A percentile compares a stretch with the other conserved stretches of the same genome.
phyloP scores from a whole-genome alignment of 2,113 vertebrate species.

The Pelobates fuscus region DNA sequence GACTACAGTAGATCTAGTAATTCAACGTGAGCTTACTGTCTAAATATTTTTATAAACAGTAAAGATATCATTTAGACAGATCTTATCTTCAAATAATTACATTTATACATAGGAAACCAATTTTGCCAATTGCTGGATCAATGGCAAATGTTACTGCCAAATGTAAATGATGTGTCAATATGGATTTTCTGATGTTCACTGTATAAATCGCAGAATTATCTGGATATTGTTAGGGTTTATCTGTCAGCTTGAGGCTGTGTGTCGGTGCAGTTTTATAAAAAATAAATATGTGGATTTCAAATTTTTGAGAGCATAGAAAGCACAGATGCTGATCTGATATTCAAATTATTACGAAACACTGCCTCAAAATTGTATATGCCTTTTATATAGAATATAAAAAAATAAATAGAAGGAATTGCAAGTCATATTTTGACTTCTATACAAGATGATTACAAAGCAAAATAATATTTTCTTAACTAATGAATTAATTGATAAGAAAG shows the following conservation, averaged over 20 bases:
- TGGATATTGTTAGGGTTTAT: slow-evolving; percentile 66
- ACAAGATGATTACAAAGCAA: slow-evolving; percentile 70
- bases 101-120: slow-evolving; percentile 81
- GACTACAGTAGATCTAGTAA: slow-evolving; percentile 96
- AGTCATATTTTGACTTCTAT: slow-evolving; percentile 69
- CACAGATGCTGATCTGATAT: slow-evolving; percentile 79
- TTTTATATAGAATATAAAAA: slow-evolving; percentile 76
- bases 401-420: slow-evolving; percentile 66
- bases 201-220: slow-evolving; percentile 63
- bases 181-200: slow-evolving; percentile 62
- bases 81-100: slow-evolving; percentile 68
- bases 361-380: slow-evolving; percentile 88
- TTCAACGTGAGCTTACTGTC: slow-evolving; percentile 97
- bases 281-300: slow-evolving; percentile 70
- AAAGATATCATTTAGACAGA: slow-evolving; percentile 75
- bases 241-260: slow-evolving; percentile 83
- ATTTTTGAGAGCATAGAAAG: slow-evolving; percentile 78
- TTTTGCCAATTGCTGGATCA: slow-evolving; percentile 99
- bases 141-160: slow-evolving; percentile 98
- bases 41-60: slow-evolving; percentile 87
- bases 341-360: slow-evolving; percentile 84
- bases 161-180: slow-evolving; percentile 75
- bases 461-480: slow-evolving; percentile 77
- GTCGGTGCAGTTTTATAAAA: slow-evolving; percentile 76
- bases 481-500: slow-evolving; percentile 71